Evolutionary conservation across 2,797 vertebrate species (phyloP).

Genomic region (Phalloptychus januarius): DNA sequence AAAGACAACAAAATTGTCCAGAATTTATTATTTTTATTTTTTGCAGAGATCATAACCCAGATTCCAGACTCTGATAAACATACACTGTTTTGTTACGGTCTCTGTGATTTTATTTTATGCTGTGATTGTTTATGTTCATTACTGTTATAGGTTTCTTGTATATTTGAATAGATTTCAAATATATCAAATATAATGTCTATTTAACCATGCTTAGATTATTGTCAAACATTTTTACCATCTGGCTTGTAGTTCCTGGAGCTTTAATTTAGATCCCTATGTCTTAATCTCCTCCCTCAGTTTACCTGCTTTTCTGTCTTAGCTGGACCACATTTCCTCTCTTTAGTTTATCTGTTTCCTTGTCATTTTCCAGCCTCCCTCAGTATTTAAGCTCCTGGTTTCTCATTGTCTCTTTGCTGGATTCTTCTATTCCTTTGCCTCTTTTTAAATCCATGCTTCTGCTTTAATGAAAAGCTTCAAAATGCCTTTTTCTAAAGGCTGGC

Average conservation of each 20-base stretch:
- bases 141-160: neutral
- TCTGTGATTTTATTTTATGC: neutral
- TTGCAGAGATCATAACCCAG: neutral
- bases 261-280: neutral
- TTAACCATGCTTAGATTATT: neutral
- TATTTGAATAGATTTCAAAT: neutral
- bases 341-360: neutral
- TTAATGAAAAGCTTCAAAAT: neutral
- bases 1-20: neutral
- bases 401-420: neutral
- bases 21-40: too few species aligned
- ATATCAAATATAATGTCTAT: too few species aligned
- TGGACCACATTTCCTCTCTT: neutral
- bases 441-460: neutral
- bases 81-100: neutral
- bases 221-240: neutral
- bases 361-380: neutral
- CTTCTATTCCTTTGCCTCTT: neutral
- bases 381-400: neutral
- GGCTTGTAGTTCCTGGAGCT: neutral
- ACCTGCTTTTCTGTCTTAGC: neutral
- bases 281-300: neutral
- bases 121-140: neutral
- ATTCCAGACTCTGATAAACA: neutral
- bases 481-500: neutral